Evolutionary conservation across 2,797 vertebrate genomes (phyloP), one percentile per base, ranked within the genome.

Genomic region (Scomberomorus guttatus): DNA sequence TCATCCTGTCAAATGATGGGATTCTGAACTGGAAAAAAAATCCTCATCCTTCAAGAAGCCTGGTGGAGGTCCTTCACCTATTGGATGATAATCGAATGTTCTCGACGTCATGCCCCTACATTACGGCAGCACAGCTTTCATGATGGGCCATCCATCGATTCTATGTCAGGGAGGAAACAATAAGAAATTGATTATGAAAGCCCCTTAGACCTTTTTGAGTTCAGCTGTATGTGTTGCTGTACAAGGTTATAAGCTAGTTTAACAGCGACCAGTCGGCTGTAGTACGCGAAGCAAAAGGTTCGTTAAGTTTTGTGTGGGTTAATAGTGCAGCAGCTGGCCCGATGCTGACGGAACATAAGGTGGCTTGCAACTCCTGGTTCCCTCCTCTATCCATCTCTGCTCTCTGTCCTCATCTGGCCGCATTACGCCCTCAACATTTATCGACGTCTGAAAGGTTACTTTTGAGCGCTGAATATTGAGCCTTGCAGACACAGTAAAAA

Each of bases 141-240:
- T 89, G 77, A 89, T 72, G 76, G 71, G 79, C 82, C 77, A 15
- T 52, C 27, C 72, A 91, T 92, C 6, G 88, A 93, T 90, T 91
- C 84, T 46, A 76, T n/a, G 75, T 80, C 84, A 42, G 46, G 42
- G 12, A 59, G 65, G 76, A 79, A 79, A 79, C 88, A 80, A 75
- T 80, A 65, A 83, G 62, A 62, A 52, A 91, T 91, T 84, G 89
- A 91, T 89, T 75, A 61, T 62, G 17, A 77, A 84, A 80, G 65
- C 52, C 75, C 73, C 46, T 66, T 17, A 18, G 69, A 83, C 78
- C 83, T 82, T 83, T 79, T 79, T 37, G 75, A 65, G 44, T 80
- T 85, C 63, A 44, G 56, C 9, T 32, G 4, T 25, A 1, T 2
- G 5, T 1, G 29, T 54, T 24, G 46, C 61, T 71, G 63, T 54